phyloP scores from a whole-genome alignment of 2,888 invertebrate genomes.

The Cheilosia vulpina region DNA sequence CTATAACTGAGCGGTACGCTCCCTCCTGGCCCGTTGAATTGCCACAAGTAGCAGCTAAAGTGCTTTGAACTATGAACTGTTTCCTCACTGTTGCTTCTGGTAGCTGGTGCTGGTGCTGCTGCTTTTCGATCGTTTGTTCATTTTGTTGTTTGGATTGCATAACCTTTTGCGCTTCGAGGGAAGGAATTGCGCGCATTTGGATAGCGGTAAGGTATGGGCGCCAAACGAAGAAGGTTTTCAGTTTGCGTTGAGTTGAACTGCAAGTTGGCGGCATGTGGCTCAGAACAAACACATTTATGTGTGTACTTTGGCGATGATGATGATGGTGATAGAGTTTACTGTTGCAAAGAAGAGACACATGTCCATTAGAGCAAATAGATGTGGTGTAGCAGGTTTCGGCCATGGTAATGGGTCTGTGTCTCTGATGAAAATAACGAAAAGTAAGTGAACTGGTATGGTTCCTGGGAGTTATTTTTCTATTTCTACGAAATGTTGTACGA shows the following conservation, averaged over 20 bases:
- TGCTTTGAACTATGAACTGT: constrained; percentile 74
- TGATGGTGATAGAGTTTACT: constrained; percentile 48
- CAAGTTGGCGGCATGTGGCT: constrained; percentile 34
- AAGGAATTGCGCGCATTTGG: constrained; percentile 22
- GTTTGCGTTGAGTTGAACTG: constrained; percentile 16
- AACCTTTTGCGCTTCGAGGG: constrained; percentile 50
- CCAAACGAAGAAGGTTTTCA: constrained; percentile 29
- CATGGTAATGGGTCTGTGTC: constrained; percentile 39
- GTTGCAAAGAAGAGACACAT: constrained; percentile 60
- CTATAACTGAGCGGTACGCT: neutral
- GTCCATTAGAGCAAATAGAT: constrained; percentile 52
- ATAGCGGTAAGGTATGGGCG: constrained; percentile 45
- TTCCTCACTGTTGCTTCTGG: constrained; percentile 65
- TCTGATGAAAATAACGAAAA: constrained; percentile 20
- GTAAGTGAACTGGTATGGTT: constrained; percentile 41
- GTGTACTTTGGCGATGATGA: neutral
- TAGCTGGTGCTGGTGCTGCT: constrained; percentile 31
- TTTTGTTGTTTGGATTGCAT: constrained; percentile 62
- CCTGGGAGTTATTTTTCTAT: neutral
- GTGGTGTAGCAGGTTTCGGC: constrained; percentile 61
- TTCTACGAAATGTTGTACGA: constrained; percentile 4
- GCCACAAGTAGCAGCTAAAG: constrained; percentile 67
- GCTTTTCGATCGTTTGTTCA: constrained; percentile 39
- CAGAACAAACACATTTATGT: constrained; percentile 34
- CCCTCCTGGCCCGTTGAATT: constrained; percentile 28